These are phyloP conservation scores for Todiramphus saurophagus DNA, from an alignment of 2,113 vertebrate species.

Conservation along the genomic window DNA sequence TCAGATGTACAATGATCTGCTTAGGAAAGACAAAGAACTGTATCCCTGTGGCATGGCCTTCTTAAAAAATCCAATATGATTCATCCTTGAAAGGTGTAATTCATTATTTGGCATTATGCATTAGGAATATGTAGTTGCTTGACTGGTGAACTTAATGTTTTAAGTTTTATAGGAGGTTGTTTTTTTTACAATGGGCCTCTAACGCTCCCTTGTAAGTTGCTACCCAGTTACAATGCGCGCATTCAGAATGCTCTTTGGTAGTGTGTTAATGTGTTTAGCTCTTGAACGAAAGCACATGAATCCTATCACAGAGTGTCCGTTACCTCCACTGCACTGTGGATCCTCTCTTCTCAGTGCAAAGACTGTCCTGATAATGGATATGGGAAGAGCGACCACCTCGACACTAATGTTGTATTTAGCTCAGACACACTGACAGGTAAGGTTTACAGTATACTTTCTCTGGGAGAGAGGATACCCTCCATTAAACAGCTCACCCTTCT, in stretches of 20 bases:
- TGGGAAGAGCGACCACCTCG: neutral
- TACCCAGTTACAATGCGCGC: neutral
- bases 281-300: neutral
- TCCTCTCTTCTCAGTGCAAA: neutral
- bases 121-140: conserved; percentile 27
- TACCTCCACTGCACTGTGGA: neutral
- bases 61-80: conserved; percentile 54
- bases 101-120: conserved; percentile 42
- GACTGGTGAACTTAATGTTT: neutral
- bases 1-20: conserved; percentile 99
- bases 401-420: conserved; percentile 5
- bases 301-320: neutral
- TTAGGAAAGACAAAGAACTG: conserved; percentile 99
- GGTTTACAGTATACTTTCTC: neutral
- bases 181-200: neutral
- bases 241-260: conserved; percentile 22
- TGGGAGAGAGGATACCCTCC: conserved; percentile 15
- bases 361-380: neutral
- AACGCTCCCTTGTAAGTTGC: neutral
- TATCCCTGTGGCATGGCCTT: conserved; percentile 85
- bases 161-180: neutral
- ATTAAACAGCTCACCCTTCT: conserved; percentile 48
- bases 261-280: neutral
- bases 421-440: conserved; percentile 32
- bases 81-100: conserved; percentile 67